Evolutionary conservation across 2,888 invertebrate species (phyloP).

Genomic region (Orthonychiurus folsomi): DNA sequence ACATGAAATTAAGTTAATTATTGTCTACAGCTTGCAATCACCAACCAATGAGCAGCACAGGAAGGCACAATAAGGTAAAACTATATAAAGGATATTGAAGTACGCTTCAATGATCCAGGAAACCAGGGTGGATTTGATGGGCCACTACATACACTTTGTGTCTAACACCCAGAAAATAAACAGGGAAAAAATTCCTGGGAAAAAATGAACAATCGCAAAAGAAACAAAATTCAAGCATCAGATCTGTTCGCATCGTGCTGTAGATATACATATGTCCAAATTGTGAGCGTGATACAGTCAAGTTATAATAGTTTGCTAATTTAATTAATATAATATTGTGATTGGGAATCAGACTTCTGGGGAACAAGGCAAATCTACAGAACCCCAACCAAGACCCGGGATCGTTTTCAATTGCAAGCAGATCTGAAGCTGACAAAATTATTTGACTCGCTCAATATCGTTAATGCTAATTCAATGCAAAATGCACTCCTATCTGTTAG

Average conservation of each 20-base stretch:
- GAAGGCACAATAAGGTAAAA: background rate
- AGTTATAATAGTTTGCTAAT: no score
- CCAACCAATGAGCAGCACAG: background rate
- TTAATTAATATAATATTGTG: no score
- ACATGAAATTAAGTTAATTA: background rate
- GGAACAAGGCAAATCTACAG: background rate
- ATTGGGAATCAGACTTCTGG: background rate
- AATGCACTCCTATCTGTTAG: background rate
- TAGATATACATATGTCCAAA: background rate
- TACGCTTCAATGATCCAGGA: no score
- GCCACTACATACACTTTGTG: no score
- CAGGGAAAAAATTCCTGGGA: no score
- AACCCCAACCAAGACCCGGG: no score
- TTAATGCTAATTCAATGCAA: background rate
- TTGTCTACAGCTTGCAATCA: background rate
- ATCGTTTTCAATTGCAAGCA: background rate
- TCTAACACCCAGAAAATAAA: no score
- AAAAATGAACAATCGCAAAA: no score
- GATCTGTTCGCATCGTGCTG: background rate
- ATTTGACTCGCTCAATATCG: background rate
- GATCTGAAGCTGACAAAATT: background rate
- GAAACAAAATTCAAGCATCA: background rate
- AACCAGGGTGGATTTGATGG: no score
- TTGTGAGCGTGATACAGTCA: background rate
- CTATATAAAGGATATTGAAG: background rate